phyloP scores from a whole-genome alignment of 2,888 invertebrate species.

The Latrodectus hesperus region DNA sequence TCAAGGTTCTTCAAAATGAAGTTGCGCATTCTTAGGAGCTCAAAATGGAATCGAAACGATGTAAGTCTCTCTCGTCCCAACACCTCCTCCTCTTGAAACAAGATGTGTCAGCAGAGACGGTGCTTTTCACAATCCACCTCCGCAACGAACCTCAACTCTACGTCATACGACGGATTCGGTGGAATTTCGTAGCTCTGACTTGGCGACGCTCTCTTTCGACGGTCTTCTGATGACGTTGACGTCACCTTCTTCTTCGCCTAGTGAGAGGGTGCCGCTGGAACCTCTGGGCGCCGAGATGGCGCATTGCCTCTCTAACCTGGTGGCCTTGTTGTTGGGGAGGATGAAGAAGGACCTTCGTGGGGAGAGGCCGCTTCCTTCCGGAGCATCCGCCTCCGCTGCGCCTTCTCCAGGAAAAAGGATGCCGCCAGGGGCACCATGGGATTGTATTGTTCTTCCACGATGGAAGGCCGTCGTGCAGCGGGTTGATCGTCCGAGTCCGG shows the following conservation, averaged over 20 bases:
- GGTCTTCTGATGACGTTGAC: constrained; percentile 1
- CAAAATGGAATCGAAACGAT: too few relatives aligned
- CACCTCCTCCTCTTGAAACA: too few relatives aligned
- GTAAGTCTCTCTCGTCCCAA: too few relatives aligned
- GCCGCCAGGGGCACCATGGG: constrained; percentile 54
- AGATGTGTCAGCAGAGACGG: too few relatives aligned
- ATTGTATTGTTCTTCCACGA: constrained; percentile 26
- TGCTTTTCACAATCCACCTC: neutral
- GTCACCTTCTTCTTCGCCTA: constrained; percentile 25
- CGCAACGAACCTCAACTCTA: neutral
- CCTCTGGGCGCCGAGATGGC: constrained; percentile 6
- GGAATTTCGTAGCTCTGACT: constrained; percentile 14
- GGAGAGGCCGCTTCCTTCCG: neutral
- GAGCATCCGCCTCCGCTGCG: constrained; percentile 14
- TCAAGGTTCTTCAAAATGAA: too few relatives aligned
- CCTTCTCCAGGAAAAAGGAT: constrained; percentile 61
- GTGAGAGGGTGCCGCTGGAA: constrained; percentile 22
- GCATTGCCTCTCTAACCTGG: constrained; percentile 40
- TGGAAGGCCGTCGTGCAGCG: constrained; percentile 12
- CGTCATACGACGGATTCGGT: constrained; percentile 45
- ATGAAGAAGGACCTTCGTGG: neutral
- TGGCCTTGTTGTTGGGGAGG: neutral
- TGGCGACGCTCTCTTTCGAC: neutral
- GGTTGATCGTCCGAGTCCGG: neutral
- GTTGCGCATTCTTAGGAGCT: too few relatives aligned